Evolutionary conservation across 2,113 vertebrate genomes (phyloP).

Genomic region (Paratilapia polleni): DNA sequence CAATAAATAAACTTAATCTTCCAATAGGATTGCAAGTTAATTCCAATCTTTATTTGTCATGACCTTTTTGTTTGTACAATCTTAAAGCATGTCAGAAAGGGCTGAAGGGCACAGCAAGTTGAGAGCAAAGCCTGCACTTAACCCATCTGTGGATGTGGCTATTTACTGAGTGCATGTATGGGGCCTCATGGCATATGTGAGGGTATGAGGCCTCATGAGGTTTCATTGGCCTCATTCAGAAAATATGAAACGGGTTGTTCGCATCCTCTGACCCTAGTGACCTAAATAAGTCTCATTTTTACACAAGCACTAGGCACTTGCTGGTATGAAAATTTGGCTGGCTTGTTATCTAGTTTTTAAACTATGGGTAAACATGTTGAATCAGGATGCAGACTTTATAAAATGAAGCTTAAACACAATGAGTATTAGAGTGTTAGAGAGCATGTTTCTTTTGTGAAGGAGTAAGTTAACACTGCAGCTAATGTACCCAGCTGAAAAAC

Average conservation of each 20-base stretch:
- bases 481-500: neutral
- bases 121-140: conserved; percentile 8
- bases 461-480: neutral
- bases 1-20: conserved; percentile 33
- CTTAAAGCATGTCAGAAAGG: conserved; percentile 18
- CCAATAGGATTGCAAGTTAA: conserved; percentile 30
- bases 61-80: conserved; percentile 45
- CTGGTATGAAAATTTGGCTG: neutral
- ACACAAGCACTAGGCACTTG: neutral
- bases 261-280: conserved; percentile 5
- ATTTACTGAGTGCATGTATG: conserved; percentile 5
- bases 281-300: neutral
- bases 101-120: neutral
- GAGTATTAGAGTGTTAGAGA: neutral
- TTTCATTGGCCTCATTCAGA: conserved; percentile 23
- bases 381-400: neutral
- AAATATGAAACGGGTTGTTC: conserved; percentile 20
- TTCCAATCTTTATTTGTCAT: conserved; percentile 36
- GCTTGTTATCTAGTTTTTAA: neutral
- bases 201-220: neutral
- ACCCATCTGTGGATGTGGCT: neutral
- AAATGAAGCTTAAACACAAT: neutral
- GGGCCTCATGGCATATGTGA: no score
- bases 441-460: neutral
- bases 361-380: neutral